Evolutionary conservation across 2,797 vertebrate genomes (phyloP).

Genomic region (Falco concolor): DNA sequence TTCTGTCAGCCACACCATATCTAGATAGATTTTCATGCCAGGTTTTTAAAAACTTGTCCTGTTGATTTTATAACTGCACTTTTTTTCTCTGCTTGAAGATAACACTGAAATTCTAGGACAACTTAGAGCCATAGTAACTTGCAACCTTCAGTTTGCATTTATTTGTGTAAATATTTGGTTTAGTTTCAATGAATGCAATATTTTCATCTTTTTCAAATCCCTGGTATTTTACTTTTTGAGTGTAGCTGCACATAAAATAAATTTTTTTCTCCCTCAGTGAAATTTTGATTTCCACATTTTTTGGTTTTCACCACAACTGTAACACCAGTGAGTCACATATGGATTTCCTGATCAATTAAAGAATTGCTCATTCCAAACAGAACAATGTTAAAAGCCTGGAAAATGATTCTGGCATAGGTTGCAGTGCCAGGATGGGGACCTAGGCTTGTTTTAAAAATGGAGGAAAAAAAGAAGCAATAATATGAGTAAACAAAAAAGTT

Average conservation of each 20-base stretch:
- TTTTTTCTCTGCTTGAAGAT: not conserved
- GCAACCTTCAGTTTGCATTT: not conserved
- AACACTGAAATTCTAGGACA: not conserved
- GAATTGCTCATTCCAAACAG: not conserved
- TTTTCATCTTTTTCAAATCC: not conserved
- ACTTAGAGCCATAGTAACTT: not conserved
- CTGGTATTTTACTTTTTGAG: not conserved
- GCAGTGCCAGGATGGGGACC: not conserved
- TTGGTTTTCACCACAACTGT: not conserved
- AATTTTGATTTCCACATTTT: not conserved
- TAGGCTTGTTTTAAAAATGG: not conserved
- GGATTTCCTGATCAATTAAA: not conserved
- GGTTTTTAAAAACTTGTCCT: slow-evolving; percentile 13
- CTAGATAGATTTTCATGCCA: slow-evolving; percentile 34
- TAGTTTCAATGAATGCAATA: not conserved
- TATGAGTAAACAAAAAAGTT: not conserved
- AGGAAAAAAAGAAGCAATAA: not conserved
- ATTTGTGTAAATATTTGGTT: not conserved
- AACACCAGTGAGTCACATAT: not conserved
- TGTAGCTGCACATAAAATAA: not conserved
- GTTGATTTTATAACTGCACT: slow-evolving; percentile 20
- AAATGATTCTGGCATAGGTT: not conserved
- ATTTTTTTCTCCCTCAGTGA: not conserved
- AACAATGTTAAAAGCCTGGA: not conserved
- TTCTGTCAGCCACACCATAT: slow-evolving; percentile 53